These are phyloP conservation scores for Cephalophus harveyi DNA, from an alignment of 2,113 vertebrate species.

Conservation along the genomic window DNA sequence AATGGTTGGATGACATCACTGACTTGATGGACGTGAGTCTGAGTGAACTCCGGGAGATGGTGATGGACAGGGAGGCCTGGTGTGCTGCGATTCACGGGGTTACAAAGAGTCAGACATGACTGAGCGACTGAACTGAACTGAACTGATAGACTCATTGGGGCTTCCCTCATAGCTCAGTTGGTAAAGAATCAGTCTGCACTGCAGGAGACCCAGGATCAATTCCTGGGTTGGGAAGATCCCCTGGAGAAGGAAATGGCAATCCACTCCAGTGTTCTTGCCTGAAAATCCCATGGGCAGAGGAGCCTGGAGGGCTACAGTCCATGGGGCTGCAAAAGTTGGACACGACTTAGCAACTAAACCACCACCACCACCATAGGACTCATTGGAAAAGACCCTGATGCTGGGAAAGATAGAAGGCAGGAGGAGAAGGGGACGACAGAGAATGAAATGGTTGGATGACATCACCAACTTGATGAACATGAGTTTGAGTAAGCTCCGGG, in stretches of 20 bases:
- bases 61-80: neutral
- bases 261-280: neutral
- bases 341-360: neutral
- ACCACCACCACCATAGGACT: neutral
- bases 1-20: neutral
- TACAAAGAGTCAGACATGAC: rapidly evolving
- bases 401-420: neutral
- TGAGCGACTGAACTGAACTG: neutral
- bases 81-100: neutral
- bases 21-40: neutral
- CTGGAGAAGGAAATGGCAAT: neutral
- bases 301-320: neutral
- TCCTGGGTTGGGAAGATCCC: neutral
- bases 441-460: neutral
- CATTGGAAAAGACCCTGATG: neutral
- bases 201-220: neutral
- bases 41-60: neutral
- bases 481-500: neutral
- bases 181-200: neutral
- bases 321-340: rapidly evolving
- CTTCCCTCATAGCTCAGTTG: neutral
- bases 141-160: neutral
- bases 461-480: neutral
- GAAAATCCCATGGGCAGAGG: neutral
- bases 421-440: neutral